Conservation (phyloP, 1,140 invertebrate genomes). For the Zophobas atratus region DNA sequence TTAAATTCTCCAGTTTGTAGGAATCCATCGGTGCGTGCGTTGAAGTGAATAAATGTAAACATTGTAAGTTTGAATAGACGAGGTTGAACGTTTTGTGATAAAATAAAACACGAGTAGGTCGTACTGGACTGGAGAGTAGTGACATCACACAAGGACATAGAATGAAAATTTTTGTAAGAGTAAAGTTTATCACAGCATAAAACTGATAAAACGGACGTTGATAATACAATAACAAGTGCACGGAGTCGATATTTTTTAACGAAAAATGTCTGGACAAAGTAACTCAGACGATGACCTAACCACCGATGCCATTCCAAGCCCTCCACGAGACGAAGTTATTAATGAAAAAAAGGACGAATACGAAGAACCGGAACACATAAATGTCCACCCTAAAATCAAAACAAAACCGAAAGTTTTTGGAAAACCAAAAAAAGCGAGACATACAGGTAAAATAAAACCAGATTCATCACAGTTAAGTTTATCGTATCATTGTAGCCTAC, state of each 20-base stretch:
- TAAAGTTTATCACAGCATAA: conserved; percentile 24
- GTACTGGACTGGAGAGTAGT: too few relatives aligned
- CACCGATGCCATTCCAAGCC: conserved; percentile 57
- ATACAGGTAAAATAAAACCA: conserved; percentile 24
- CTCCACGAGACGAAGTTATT: conserved; percentile 49
- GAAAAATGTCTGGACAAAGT: conserved; percentile 47
- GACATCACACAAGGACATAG: neutral
- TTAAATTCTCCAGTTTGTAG: too few relatives aligned
- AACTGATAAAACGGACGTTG: conserved; percentile 14
- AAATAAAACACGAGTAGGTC: too few relatives aligned
- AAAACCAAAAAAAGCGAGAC: conserved; percentile 47
- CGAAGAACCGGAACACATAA: neutral
- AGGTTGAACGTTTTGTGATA: too few relatives aligned
- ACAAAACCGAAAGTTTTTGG: conserved; percentile 42
- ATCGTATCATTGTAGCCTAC: conserved; percentile 47
- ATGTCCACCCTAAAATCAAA: conserved; percentile 23
- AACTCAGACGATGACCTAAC: conserved; percentile 47
- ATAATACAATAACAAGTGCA: neutral
- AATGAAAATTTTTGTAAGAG: conserved; percentile 1
- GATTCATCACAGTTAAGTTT: neutral
- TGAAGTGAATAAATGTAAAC: too few relatives aligned
- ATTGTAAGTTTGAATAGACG: too few relatives aligned
- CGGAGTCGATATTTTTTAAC: conserved; percentile 16
- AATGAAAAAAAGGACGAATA: conserved; percentile 17
- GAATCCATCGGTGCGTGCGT: too few relatives aligned